Base-by-base conservation (phyloP, 1,140 invertebrate genomes). In the Idris sp. region DNA sequence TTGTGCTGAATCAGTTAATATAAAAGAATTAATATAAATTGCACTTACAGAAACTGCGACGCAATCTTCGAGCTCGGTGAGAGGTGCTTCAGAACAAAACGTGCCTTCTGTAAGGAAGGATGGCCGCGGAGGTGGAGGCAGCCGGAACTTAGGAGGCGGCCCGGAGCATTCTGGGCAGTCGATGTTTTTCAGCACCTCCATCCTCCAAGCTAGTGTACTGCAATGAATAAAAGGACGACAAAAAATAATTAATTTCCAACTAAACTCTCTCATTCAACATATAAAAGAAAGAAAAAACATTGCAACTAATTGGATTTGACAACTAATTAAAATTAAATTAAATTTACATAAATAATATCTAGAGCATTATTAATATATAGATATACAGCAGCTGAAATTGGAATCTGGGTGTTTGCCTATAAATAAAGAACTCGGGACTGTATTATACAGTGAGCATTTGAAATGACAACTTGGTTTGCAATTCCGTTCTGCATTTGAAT, bases 121-220 rank as follows among this genome's bases (percentile, higher is more conserved):
- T 53, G 85, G 86, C 73, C 85, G 81, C 25, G 86, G 86, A 22
- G 86, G 86, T 76, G 86, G 86, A 69, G 86, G 86, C 53, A 87
- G 80, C 76, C 85, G 84, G 80, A 87, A 87, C 79, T 86, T 82
- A 28, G 86, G 86, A 73, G 85, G 85, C 65, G 85, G 85, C 75
- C 83, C 84, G 62, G 84, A 80, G 77, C 84, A 86, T 72, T 86
- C 85, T 67, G 83, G 84, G 78, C 85, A 86, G 78, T 86, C 84
- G 74, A 81, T 84, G 80, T 80, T 84, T 77, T 87, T 84, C 83
- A 86, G 77, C 84, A 83, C 85, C 79, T 86, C 81, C 85, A 86
- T 86, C 79, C 84, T 85, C 84, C 84, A 83, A 81, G 82, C 83
- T 80, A 82, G 72, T 77, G 83, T 83, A 75, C 85, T 86, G 79